Evolutionary conservation across 2,113 vertebrate species (phyloP).

Genomic region (Alectura lathami): DNA sequence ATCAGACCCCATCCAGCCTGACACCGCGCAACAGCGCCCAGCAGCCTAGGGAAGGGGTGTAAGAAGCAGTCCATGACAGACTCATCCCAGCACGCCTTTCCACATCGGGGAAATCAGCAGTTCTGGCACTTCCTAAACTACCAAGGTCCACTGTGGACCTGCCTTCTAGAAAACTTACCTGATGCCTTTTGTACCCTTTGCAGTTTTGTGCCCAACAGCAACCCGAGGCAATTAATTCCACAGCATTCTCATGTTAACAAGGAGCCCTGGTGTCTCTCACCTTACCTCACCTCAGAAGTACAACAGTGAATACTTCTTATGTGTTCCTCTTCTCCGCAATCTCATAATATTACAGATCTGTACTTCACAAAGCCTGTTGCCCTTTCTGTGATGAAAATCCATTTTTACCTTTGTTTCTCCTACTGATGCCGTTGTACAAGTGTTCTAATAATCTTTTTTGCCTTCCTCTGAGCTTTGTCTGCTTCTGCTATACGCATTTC

Average conservation of each 20-base stretch:
- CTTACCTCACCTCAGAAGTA: neutral
- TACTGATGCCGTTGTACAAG: neutral
- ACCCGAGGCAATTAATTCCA: neutral
- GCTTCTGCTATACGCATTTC: neutral
- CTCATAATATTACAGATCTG: neutral
- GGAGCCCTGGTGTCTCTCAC: neutral
- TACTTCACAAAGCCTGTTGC: neutral
- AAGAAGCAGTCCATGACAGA: neutral
- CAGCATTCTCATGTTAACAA: neutral
- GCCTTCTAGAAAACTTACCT: neutral
- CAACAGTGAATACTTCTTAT: neutral
- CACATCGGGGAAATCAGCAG: neutral
- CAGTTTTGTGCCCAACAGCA: neutral
- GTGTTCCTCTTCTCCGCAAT: neutral
- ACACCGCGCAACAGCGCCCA: rapidly evolving
- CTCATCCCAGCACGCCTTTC: neutral
- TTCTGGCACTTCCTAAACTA: neutral
- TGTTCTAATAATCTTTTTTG: neutral
- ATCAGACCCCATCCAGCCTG: neutral
- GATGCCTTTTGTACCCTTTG: neutral
- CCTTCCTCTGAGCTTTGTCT: neutral
- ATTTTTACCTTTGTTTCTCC: neutral
- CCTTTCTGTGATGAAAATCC: neutral
- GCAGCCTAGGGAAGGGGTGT: neutral
- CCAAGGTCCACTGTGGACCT: neutral